Base-by-base conservation (phyloP, 1,140 invertebrate genomes). In the Zophobas atratus region DNA sequence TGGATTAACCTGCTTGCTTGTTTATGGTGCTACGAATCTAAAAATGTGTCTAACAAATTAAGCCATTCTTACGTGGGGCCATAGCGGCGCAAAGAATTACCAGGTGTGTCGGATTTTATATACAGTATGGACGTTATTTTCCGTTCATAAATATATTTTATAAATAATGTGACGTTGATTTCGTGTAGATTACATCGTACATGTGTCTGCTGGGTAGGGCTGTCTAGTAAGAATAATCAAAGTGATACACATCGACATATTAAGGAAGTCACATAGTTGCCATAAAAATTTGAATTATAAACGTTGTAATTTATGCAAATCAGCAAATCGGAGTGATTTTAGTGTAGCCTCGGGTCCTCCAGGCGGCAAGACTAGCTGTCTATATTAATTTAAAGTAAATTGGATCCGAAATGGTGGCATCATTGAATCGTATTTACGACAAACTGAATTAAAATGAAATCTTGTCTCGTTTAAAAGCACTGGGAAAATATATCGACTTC, bases 251-350 rank as follows among this genome's bases (percentile, higher is more conserved):
- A 67, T 46, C 39, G 38, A 67, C 1, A 60, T 8, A 67, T 67
- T 67, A 67, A 67, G 39, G 49, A 51, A 51, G 49, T 51, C 49
- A 51, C 49, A 51, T 43, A n/a, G 60, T 67, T 67, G 60, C 39
- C 60, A 67, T 67, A 67, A 67, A 51, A 43, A 67, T 67, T 67
- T 67, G 38, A 67, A 43, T 60, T 36, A 60, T 38, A 67, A 67
- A n/a, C 60, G 38, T 43, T 41, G 38, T 41, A 67, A 67, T 67
- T 67, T 41, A 67, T 67, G 60, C 39, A 67, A 67, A 67, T 67
- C 39, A 36, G 60, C 39, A 67, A 67, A 67, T 67, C 39, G 39
- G 43, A 67, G 39, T 67, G 39, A 67, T 67, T 67, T 67, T 41
- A 67, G 8, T 8, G 6, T 67, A 32, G 60, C 60, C 60, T 48